A percentile compares a stretch with the other conserved stretches of the same genome.
phyloP scores from a whole-genome alignment of 2,888 invertebrate genomes.

The Agrochola litura region DNA sequence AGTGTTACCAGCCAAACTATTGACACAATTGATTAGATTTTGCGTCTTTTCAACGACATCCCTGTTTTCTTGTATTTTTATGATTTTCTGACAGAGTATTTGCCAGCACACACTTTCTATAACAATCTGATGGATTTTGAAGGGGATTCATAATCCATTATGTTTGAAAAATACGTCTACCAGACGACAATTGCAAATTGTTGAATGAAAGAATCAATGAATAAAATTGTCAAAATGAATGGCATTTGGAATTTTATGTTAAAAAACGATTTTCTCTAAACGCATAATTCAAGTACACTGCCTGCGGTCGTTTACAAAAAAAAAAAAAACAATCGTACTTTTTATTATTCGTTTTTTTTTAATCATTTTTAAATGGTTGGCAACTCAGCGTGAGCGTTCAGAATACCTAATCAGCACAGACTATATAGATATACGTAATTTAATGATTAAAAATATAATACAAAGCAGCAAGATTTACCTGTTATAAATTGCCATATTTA shows the following conservation, averaged over 20 bases:
- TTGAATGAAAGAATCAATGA: not conserved
- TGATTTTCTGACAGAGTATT: too few species aligned
- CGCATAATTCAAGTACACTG: not conserved
- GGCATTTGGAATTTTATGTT: not conserved
- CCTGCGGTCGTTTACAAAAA: not conserved
- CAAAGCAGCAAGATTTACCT: not conserved
- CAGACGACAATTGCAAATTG: not conserved
- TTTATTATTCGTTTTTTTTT: too few species aligned
- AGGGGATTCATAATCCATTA: rapidly evolving
- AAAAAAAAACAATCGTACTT: too few species aligned
- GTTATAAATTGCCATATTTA: not conserved
- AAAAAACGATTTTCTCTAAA: not conserved
- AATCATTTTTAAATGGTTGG: slow-evolving; percentile 1
- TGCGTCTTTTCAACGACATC: not conserved
- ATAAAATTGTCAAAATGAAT: not conserved
- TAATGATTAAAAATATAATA: not conserved
- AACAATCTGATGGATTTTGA: not conserved
- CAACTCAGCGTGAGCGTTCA: slow-evolving; percentile 39
- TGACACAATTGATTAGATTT: not conserved
- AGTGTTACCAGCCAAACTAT: slow-evolving; percentile 16
- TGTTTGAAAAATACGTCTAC: not conserved
- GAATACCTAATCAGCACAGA: slow-evolving; percentile 25
- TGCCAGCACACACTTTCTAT: too few species aligned
- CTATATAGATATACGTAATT: not conserved
- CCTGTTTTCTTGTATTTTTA: not conserved